Evolutionary conservation across 2,888 invertebrate species (phyloP).

Genomic region (Eugnorisma glareosa): DNA sequence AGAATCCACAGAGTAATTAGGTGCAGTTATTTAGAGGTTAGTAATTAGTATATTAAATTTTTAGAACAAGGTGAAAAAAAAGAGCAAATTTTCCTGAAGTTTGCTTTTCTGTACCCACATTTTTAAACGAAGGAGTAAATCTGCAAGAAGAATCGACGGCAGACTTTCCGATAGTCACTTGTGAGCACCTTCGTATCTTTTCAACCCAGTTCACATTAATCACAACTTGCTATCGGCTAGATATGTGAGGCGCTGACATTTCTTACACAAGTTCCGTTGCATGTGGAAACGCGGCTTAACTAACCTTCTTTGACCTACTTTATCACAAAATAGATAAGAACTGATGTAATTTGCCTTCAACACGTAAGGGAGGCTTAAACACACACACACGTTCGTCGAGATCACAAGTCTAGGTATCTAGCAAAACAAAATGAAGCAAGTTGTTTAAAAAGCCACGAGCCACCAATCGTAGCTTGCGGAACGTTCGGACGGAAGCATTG

Average conservation of each 20-base stretch:
- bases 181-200: neutral
- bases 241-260: neutral
- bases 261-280: conserved; percentile 2
- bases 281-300: conserved; percentile 11
- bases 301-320: neutral
- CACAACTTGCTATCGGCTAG: neutral
- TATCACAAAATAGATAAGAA: conserved; percentile 23
- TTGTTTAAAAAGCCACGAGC: neutral
- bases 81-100: neutral
- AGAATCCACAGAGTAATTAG: neutral
- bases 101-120: neutral
- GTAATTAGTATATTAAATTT: neutral
- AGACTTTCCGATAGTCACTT: neutral
- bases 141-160: neutral
- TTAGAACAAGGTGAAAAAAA: neutral
- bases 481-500: neutral
- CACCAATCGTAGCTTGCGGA: neutral
- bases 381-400: neutral
- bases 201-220: neutral
- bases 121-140: neutral
- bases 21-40: neutral
- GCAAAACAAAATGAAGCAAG: neutral
- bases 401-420: neutral
- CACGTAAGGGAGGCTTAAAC: conserved; percentile 19
- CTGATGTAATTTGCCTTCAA: neutral